Evolutionary conservation across 2,797 vertebrate genomes (phyloP), one percentile per base, ranked within the genome.

Genomic region (Sarcophilus harrisii): DNA sequence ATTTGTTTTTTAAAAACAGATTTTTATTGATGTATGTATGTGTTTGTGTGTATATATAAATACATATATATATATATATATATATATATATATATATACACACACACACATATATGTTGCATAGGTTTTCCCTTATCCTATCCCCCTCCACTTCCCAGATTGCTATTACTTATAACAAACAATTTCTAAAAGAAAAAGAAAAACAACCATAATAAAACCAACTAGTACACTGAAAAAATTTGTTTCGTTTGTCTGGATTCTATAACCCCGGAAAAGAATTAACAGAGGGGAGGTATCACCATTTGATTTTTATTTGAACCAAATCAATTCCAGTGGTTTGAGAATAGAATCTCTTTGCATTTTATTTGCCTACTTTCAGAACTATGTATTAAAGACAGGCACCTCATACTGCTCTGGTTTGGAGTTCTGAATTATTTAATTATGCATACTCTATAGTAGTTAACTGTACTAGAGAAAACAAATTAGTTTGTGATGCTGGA

Each of bases 401-500:
- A 24, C 73, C n/a, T 96, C 95, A 94, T 90, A n/a, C 28, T 94
- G 94, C 62, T 92, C 59, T 97, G 89, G 91, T 96, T 92, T 97
- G 95, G 92, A 95, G 94, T 93, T 96, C 94, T 97, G 94, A 96
- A 89, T 60, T 97, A 92, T 96, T 95, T 92, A 95, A 97, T 97
- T 97, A 94, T 16, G n/a, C 57, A 27, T 95, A 94, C 91, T 95
- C 90, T 92, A 92, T 49, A 95, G 57, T 2, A 11, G 94, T 94
- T 54, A 87, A 58, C 57, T 98, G 62, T 93, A 73, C 24, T 52
- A 94, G 81, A 95, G 92, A 94, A 92, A 91, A 90, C 95, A 62
- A 3, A 92, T 98, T 98, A 97, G 95, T 98, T 98, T 98, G 96
- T 97, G 97, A 96, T 96, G 58, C 96, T 98, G 96, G 93, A 93